These are phyloP conservation scores for Callithrix jacchus DNA, from an alignment of 2,113 vertebrate species.

Conservation along the genomic window DNA sequence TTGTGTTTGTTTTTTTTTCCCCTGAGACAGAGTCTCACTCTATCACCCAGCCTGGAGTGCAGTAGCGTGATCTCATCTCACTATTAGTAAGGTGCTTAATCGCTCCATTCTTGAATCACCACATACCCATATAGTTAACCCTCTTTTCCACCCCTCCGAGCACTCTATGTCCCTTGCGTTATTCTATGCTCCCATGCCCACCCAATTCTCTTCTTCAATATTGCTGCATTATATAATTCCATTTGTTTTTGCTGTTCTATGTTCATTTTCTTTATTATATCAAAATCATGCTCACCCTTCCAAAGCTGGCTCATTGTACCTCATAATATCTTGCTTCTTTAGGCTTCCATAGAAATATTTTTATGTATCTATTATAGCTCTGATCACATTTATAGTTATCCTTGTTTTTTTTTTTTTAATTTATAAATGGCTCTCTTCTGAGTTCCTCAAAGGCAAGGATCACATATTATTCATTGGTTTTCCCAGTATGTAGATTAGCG, in stretches of 20 bases:
- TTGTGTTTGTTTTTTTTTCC: too few species aligned
- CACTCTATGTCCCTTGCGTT: neutral
- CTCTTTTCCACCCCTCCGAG: neutral
- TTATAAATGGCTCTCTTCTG: neutral
- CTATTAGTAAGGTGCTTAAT: neutral
- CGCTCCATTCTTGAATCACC: neutral
- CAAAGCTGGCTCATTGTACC: neutral
- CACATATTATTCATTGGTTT: neutral
- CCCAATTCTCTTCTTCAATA: neutral
- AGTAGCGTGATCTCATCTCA: too few species aligned
- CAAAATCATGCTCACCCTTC: slow-evolving; percentile 15
- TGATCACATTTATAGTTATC: slow-evolving; percentile 19
- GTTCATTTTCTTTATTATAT: neutral
- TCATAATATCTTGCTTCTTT: neutral
- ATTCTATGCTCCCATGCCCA: neutral
- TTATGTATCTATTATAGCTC: neutral
- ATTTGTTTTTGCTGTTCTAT: neutral
- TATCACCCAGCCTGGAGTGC: too few species aligned
- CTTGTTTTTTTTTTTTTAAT: neutral
- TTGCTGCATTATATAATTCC: neutral
- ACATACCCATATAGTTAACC: neutral
- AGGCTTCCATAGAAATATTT: neutral
- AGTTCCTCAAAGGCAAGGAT: neutral
- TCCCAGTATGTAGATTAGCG: neutral
- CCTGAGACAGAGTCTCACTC: too few species aligned